Percentiles rank a stretch among this genome's conserved stretches.
These are phyloP conservation scores for Craniophora ligustri DNA, from an alignment of 2,888 invertebrate genomes.

Conservation along the genomic window DNA sequence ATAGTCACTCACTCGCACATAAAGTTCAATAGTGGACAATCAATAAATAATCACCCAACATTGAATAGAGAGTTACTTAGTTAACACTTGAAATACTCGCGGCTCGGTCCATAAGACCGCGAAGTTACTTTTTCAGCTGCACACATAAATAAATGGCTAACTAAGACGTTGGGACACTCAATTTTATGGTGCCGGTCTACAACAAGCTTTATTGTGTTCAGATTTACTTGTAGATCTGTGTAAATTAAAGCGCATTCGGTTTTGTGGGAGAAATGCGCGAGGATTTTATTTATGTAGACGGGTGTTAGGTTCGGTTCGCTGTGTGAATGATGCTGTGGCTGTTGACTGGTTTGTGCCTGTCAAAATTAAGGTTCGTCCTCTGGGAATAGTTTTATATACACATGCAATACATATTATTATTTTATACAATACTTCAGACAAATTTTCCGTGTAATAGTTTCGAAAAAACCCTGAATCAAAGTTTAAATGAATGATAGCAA, in stretches of 20 bases:
- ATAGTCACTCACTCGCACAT: slow-evolving; percentile 30
- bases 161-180: slow-evolving; percentile 69
- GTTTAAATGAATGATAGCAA: too few species aligned
- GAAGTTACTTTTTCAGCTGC: slow-evolving; percentile 62
- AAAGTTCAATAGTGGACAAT: slow-evolving; percentile 34
- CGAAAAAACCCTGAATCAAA: too few species aligned
- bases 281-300: slow-evolving; percentile 44
- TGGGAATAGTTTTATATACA: neutral
- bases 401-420: too few species aligned
- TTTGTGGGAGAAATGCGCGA: slow-evolving; percentile 43
- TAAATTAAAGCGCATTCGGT: slow-evolving; percentile 48
- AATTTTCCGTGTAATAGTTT: too few species aligned
- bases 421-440: too few species aligned
- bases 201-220: slow-evolving; percentile 66
- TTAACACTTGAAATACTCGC: slow-evolving; percentile 59
- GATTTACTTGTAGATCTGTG: slow-evolving; percentile 63
- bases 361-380: neutral
- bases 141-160: slow-evolving; percentile 70
- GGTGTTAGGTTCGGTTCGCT: slow-evolving; percentile 26
- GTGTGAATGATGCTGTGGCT: slow-evolving; percentile 30
- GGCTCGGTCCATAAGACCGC: slow-evolving; percentile 55
- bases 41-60: slow-evolving; percentile 54
- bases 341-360: slow-evolving; percentile 10
- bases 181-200: slow-evolving; percentile 66
- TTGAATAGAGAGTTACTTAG: slow-evolving; percentile 55